Conservation (phyloP, 2,113 vertebrate genomes). For the Melanotaenia duboulayi region DNA sequence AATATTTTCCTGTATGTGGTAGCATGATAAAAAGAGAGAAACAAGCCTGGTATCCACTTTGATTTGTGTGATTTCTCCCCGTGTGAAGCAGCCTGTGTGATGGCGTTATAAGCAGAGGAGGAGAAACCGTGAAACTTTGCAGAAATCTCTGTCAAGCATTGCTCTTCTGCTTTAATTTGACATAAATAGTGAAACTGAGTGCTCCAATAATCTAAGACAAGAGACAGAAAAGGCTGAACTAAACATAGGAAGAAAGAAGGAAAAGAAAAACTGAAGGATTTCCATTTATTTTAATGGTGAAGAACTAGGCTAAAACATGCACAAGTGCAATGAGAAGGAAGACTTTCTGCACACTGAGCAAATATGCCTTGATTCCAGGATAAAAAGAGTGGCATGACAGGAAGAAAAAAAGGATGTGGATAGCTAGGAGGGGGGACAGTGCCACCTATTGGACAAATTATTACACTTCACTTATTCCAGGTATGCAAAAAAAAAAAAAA, state of each 20-base stretch:
- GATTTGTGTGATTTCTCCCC: slow-evolving; percentile 24
- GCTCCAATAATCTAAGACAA: not conserved
- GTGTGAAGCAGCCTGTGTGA: not conserved
- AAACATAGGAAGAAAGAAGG: not conserved
- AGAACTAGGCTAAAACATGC: too few relatives aligned
- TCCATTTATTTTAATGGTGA: too few relatives aligned
- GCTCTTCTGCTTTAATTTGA: slow-evolving; percentile 34
- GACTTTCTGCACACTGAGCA: too few relatives aligned
- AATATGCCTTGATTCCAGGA: not conserved
- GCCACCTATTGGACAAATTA: slow-evolving; percentile 77
- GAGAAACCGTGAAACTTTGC: slow-evolving; percentile 19
- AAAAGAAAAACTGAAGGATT: too few relatives aligned
- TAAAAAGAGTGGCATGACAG: slow-evolving; percentile 7
- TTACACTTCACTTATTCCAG: slow-evolving; percentile 20
- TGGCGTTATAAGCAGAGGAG: slow-evolving; percentile 6
- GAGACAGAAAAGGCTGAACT: not conserved
- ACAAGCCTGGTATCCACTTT: not conserved
- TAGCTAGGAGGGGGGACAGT: slow-evolving; percentile 58
- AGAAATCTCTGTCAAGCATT: slow-evolving; percentile 51
- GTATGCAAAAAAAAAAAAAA: not conserved
- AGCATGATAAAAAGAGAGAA: slow-evolving; percentile 14
- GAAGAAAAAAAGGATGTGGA: not conserved
- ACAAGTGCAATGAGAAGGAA: too few relatives aligned
- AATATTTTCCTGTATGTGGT: slow-evolving; percentile 1
- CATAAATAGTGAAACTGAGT: slow-evolving; percentile 40